Evolutionary conservation across 1,140 invertebrate species (phyloP), one percentile per base, ranked within the genome.

Genomic region (Penaeus japonicus): DNA sequence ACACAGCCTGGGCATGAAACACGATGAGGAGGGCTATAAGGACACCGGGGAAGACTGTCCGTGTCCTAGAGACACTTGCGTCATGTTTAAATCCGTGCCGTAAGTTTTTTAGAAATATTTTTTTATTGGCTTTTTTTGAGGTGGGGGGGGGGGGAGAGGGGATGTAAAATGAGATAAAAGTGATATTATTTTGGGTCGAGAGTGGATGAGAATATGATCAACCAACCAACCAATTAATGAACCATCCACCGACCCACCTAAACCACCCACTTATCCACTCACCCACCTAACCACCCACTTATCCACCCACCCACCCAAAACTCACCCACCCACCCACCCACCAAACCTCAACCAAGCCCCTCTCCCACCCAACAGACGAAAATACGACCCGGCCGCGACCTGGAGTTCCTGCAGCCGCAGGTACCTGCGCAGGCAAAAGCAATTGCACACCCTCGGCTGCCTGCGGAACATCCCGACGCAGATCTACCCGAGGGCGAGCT

Each of bases 1-100:
- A 0, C 99, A 99, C 92, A 99, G 99, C 94, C 98, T 99, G 93
- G 97, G 98, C 39, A 98, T 99, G 97, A 97, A 98, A 91, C 98
- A 99, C 93, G 98, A 99, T 91, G 94, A 94, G n/a, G 94, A 90
- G 10, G 32, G 12, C 2, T 1, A 22, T 0, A 10, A 22, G 4
- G 17, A 10, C 35, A n/a, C 73, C 0, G 79, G 73, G 1, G 54
- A 77, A 18, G 90, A 95, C 1, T 98, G 97, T 92, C 92, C 94
- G 59, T 99, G 98, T 92, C 95, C 96, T 0, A 95, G 96, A 85
- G 96, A 96, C 5, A 94, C 94, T 90, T 99, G 98, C 91, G 98
- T 99, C 89, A 99, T 99, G 98, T 96, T 70, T 20, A 84, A 70
- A 73, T 87, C 35, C 53, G 81, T 87, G 20, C 30, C 53, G 18